These are phyloP conservation scores for Morinoia aosen DNA, from an alignment of 2,888 invertebrate genomes.

Conservation along the genomic window DNA sequence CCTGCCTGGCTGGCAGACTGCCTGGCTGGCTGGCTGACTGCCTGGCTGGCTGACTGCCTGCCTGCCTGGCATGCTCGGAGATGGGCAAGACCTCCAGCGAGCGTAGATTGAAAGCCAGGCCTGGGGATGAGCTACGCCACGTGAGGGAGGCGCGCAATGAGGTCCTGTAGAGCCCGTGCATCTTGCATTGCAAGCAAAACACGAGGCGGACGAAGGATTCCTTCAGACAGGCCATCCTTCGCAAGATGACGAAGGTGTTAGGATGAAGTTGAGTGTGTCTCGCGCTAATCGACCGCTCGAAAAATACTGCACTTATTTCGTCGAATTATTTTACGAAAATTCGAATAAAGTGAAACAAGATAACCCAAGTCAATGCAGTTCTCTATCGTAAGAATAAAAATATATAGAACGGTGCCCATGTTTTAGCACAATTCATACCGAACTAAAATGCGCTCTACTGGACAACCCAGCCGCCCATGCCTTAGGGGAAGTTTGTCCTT, in stretches of 20 bases:
- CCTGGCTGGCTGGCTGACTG: background rate
- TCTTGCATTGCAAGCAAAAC: background rate
- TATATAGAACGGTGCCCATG: too few relatives aligned
- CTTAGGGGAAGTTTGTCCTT: background rate
- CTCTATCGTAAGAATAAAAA: background rate
- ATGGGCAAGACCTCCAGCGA: background rate
- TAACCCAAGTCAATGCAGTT: background rate
- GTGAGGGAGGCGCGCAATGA: background rate
- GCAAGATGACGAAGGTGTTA: background rate
- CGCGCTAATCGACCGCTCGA: background rate
- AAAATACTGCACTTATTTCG: background rate
- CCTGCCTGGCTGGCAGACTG: background rate
- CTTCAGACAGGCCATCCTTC: background rate
- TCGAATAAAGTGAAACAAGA: background rate
- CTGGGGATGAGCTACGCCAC: background rate
- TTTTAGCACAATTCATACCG: too few relatives aligned
- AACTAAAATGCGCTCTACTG: too few relatives aligned
- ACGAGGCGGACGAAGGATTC: background rate
- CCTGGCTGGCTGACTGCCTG: background rate
- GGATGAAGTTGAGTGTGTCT: background rate
- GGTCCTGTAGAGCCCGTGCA: background rate
- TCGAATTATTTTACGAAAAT: background rate
- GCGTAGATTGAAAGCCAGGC: constrained; percentile 23
- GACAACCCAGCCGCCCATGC: background rate
- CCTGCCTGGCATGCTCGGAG: background rate